Evolutionary conservation across 2,888 invertebrate species (phyloP).

Genomic region (Nephrotoma flavescens): DNA sequence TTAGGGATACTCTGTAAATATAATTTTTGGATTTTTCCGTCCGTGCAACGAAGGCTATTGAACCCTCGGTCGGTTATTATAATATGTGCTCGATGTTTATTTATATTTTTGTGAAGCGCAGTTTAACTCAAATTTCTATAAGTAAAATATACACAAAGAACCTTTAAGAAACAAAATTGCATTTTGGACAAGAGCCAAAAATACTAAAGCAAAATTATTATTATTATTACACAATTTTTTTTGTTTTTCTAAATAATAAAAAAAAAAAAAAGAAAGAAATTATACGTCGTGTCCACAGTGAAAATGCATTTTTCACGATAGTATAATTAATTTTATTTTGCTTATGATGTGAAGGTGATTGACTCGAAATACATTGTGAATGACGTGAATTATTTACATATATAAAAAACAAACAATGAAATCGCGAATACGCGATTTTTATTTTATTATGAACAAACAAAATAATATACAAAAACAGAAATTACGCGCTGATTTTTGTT

Average conservation of each 20-base stretch:
- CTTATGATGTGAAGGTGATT: neutral
- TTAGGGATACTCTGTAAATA: no score
- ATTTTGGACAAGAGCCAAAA: neutral
- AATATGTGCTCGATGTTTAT: neutral
- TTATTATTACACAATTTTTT: neutral
- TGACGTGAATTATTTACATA: neutral
- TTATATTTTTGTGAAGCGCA: neutral
- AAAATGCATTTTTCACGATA: neutral
- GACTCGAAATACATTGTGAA: neutral
- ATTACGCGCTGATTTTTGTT: neutral
- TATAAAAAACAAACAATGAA: neutral
- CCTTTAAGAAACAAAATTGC: neutral
- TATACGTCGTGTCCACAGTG: neutral
- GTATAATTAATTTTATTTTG: neutral
- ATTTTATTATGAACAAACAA: neutral
- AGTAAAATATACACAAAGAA: neutral
- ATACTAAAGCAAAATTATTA: neutral
- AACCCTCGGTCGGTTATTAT: neutral
- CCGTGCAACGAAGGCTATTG: neutral
- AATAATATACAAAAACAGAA: neutral
- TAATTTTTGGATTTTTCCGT: neutral
- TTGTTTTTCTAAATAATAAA: neutral
- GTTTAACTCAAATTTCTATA: neutral
- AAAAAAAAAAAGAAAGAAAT: no score
- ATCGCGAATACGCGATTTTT: neutral